Conservation (phyloP, 2,888 invertebrate genomes). For the Lepidocyrtinus sp. region DNA sequence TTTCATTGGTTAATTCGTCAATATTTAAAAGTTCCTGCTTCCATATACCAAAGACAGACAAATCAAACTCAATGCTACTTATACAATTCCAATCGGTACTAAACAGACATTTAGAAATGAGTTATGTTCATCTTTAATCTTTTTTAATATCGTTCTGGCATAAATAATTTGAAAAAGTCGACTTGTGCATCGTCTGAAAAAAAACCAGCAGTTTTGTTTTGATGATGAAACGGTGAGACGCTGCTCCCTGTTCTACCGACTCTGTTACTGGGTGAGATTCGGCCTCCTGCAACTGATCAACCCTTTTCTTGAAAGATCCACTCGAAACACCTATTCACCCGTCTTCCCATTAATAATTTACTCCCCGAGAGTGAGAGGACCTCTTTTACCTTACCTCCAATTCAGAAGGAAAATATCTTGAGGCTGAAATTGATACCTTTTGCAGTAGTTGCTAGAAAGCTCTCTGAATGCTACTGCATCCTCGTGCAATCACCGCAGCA, state of each 20-base stretch:
- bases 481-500: conserved; percentile 51
- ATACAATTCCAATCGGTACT: no score
- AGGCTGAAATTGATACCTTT: conserved; percentile 10
- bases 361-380: not conserved
- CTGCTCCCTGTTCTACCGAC: no score
- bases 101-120: not conserved
- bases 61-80: no score
- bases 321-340: not conserved
- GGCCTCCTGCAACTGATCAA: not conserved
- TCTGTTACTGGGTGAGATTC: not conserved
- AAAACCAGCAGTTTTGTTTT: not conserved
- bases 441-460: not conserved
- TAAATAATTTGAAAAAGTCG: not conserved
- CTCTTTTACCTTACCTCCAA: not conserved
- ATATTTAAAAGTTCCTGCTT: no score
- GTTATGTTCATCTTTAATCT: not conserved
- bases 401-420: not conserved
- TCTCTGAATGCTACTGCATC: conserved; percentile 20
- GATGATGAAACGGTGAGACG: not conserved
- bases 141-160: not conserved
- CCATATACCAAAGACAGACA: no score
- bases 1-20: no score
- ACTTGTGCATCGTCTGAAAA: not conserved
- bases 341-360: not conserved
- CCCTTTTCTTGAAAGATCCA: not conserved